Evolutionary conservation across 2,113 vertebrate species (phyloP).

Genomic region (Carollia perspicillata): DNA sequence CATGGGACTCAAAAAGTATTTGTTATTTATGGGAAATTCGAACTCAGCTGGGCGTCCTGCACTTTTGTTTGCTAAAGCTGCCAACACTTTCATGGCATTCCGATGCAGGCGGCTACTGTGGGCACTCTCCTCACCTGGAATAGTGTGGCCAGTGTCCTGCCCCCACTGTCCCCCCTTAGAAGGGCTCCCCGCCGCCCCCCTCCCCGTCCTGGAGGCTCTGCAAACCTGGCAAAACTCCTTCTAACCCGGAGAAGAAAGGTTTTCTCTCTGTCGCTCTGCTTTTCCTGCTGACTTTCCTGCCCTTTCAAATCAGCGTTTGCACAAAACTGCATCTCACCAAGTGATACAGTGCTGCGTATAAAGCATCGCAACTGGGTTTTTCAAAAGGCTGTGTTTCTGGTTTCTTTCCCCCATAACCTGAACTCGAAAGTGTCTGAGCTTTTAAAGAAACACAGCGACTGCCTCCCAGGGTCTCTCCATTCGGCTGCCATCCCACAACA

Average conservation of each 20-base stretch:
- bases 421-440: not conserved
- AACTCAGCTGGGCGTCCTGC: too few relatives aligned
- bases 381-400: not conserved
- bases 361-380: not conserved
- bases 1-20: not conserved
- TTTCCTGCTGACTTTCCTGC: not conserved
- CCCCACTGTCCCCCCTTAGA: not conserved
- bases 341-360: not conserved
- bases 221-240: not conserved
- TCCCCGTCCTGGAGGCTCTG: too few relatives aligned
- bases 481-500: accelerated
- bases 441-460: not conserved
- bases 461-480: not conserved
- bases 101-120: accelerated
- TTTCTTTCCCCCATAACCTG: not conserved
- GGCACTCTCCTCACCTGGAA: not conserved
- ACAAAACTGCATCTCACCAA: not conserved
- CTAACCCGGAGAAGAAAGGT: not conserved
- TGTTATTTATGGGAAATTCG: not conserved
- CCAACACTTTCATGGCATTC: not conserved
- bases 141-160: accelerated
- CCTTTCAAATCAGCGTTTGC: not conserved
- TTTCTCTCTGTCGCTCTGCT: not conserved
- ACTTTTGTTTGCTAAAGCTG: not conserved
- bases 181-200: too few relatives aligned